A percentile compares a stretch with the other conserved stretches of the same genome.
Evolutionary conservation across 2,888 invertebrate genomes (phyloP).

Genomic region (Entomobrya proxima): DNA sequence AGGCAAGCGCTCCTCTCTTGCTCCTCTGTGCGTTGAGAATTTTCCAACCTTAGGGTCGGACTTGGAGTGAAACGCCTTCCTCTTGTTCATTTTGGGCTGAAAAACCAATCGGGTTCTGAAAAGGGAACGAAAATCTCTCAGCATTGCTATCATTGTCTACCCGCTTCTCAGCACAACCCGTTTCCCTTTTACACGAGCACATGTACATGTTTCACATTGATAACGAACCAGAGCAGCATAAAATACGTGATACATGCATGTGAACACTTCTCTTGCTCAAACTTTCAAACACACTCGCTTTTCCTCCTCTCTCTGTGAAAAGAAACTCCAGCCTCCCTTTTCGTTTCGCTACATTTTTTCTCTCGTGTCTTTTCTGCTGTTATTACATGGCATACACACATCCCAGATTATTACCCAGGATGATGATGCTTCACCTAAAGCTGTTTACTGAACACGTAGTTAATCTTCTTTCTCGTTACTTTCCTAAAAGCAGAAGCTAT

Average conservation of each 20-base stretch:
- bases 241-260: too few species aligned
- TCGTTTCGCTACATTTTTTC: conserved; percentile 6
- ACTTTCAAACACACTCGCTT: not conserved
- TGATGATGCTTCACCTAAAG: too few species aligned
- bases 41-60: conserved; percentile 74
- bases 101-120: conserved; percentile 74
- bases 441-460: too few species aligned
- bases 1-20: conserved; percentile 69
- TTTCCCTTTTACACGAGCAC: not conserved
- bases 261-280: not conserved
- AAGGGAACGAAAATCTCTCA: conserved; percentile 61
- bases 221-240: too few species aligned
- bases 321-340: conserved; percentile 5
- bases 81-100: conserved; percentile 75
- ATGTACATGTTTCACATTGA: conserved; percentile 12
- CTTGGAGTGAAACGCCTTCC: conserved; percentile 72
- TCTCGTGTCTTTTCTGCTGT: not conserved
- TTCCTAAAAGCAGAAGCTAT: too few species aligned
- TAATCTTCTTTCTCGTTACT: too few species aligned
- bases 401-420: too few species aligned
- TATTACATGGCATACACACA: not conserved
- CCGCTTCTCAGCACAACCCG: not conserved
- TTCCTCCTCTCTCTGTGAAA: not conserved
- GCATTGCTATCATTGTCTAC: conserved; percentile 32
- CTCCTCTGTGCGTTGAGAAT: conserved; percentile 51